Base-by-base conservation (phyloP, 2,113 vertebrate species). In the Chauna torquata region DNA sequence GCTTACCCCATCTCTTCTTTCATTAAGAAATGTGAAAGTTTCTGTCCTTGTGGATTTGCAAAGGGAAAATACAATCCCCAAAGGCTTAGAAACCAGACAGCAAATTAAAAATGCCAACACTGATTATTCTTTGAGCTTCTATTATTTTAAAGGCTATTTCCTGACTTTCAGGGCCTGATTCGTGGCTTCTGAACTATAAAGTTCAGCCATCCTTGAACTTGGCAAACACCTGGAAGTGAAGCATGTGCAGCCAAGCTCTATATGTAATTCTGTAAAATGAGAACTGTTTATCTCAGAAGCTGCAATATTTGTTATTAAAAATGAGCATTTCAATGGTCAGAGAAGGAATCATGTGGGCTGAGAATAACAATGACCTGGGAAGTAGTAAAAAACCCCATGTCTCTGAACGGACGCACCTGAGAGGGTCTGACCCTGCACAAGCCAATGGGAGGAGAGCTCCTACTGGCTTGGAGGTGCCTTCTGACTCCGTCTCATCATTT, bases 41-140 rank as follows among this genome's bases (percentile, higher is more conserved):
- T 95, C 92, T 93, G 93, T 92, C 94, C 79, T 92, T 94, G 74
- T 36, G 74, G 79, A 88, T 96, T 96, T 92, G 49, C 62, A 90
- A 68, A 91, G 76, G 66, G 77, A 95, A 92, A 95, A 86, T 30
- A 79, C 59, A 95, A 92, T 86, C 80, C 91, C 86, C 86, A 90
- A 93, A 74, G 65, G 92, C 69, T 93, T 79, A 86, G 86, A 92
- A 92, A 96, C 74, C 75, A 94, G 88, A 92, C 81, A 94, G 74
- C 86, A 95, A 96, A 97, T 97, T 97, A 94, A 96, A 94, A 92
- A 84, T 89, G 80, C 83, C 86, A 94, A 74, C 86, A 92, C 44
- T 85, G 74, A 96, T 94, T 95, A 92, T 87, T 94, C 89, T 91
- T 95, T 28, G 70, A 91, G 94, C 72, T 91, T 87, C 91, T 87